Evolutionary conservation across 2,113 vertebrate genomes (phyloP), one percentile per base, ranked within the genome.

Genomic region (Gasterosteus nipponicus): DNA sequence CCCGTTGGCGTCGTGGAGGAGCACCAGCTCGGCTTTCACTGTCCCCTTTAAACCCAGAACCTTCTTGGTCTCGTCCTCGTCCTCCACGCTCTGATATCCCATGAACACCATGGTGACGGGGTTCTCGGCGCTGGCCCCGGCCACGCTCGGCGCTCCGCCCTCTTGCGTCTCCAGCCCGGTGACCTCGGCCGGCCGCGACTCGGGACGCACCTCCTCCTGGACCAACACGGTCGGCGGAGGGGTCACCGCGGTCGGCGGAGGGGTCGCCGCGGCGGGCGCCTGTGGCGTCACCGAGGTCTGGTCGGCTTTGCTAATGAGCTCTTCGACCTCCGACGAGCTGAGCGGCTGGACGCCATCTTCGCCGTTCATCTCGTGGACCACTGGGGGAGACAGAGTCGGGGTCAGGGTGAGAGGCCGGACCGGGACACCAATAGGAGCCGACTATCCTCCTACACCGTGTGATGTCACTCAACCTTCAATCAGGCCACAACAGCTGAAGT

Each of bases 51-150:
- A 86, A 7, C 97, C 97, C 80, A 98, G 92, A 0, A 97, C 96
- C 81, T 95, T 97, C 92, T 96, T 96, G 84, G 96, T 98, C 87
- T 98, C 95, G 0, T 95, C 92, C 88, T 96, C 96, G 0, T 97
- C 98, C 86, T 98, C 97, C 76, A 99, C 98, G 0, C 91, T 96
- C 94, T 98, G 97, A 89, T 97, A 99, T 10, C 98, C 98, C 97
- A 98, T 97, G 89, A 99, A 98, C 88, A 98, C 96, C 98, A 98
- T 98, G 81, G 97, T 99, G 78, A 99, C 95, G 0, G 97, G 97
- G 31, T 96, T 94, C 57, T 97, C 95, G 0, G 87, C 86, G 59
- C 95, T 95, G 0, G 95, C 90, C 47, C 95, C 94, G 0, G 62
- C 80, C 18, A 93, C 73, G 0, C 78, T 81, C 0, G 71, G 73